Evolutionary conservation across 2,888 invertebrate species (phyloP).

Genomic region (Drosophila pseudotalamancana): DNA sequence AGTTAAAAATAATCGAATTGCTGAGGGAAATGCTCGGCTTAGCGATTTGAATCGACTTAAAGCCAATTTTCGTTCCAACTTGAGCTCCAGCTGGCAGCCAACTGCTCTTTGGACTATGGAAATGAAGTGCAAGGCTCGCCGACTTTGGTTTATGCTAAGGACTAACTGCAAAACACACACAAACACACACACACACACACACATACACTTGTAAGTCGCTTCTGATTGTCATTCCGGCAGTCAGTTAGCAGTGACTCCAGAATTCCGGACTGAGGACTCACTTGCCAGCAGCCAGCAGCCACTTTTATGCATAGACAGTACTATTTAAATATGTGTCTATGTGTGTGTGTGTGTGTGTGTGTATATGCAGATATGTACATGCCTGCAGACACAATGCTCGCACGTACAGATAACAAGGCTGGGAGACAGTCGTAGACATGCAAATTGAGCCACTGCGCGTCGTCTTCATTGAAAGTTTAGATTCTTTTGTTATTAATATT

Average conservation of each 20-base stretch:
- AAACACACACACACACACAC: background rate
- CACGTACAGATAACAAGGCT: constrained; percentile 1
- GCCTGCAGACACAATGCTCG: constrained; percentile 15
- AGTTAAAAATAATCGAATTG: background rate
- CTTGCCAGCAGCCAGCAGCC: constrained; percentile 28
- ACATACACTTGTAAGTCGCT: constrained; percentile 15
- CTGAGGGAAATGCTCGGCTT: constrained; percentile 1
- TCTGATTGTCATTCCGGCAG: constrained; percentile 50
- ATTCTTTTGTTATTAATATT: constrained; percentile 78
- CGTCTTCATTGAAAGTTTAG: constrained; percentile 69
- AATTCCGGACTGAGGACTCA: constrained; percentile 22
- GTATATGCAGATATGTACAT: constrained; percentile 2
- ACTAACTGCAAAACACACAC: constrained; percentile 10
- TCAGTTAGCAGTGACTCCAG: constrained; percentile 40
- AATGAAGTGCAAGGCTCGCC: constrained; percentile 59
- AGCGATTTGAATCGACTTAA: constrained; percentile 42
- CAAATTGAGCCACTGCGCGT: constrained; percentile 40
- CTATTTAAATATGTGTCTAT: constrained; percentile 18
- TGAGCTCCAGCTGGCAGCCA: constrained; percentile 37
- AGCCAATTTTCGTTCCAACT: constrained; percentile 35
- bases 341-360: constrained; percentile 10
- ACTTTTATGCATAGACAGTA: constrained; percentile 36
- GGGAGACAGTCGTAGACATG: constrained; percentile 28
- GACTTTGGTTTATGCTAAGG: constrained; percentile 33
- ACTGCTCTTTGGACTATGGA: constrained; percentile 44